Percentiles rank a stretch among this genome's conserved stretches.
These are phyloP conservation scores for Lamprotornis superbus DNA, from an alignment of 2,113 vertebrate species.

Conservation along the genomic window DNA sequence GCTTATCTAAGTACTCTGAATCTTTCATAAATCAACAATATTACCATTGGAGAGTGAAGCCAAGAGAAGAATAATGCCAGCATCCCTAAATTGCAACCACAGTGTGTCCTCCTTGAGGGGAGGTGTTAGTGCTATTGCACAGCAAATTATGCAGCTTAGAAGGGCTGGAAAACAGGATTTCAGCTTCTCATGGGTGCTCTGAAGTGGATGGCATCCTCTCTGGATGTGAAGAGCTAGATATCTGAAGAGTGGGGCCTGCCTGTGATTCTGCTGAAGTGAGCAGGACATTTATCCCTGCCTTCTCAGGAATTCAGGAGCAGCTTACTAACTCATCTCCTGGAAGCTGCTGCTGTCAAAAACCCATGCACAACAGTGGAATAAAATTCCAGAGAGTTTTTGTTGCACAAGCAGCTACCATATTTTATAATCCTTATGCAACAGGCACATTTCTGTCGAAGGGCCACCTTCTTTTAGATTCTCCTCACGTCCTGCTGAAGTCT, in stretches of 20 bases:
- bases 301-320: not conserved
- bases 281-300: not conserved
- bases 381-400: not conserved
- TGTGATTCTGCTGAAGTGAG: not conserved
- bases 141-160: not conserved
- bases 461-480: not conserved
- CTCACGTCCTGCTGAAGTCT: not conserved
- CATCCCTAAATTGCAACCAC: not conserved
- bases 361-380: not conserved
- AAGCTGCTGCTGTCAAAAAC: not conserved
- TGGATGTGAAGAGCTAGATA: not conserved
- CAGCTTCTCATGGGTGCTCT: not conserved
- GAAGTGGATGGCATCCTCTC: not conserved
- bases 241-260: not conserved
- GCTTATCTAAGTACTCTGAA: not conserved
- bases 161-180: not conserved
- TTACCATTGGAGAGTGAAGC: not conserved
- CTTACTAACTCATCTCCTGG: not conserved
- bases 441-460: not conserved
- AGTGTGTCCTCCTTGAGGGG: not conserved
- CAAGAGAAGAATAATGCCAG: not conserved
- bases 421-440: not conserved
- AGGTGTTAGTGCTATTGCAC: not conserved
- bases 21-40: conserved; percentile 42
- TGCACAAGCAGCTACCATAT: not conserved